Evolutionary conservation across 2,888 invertebrate species (phyloP), one percentile per base, ranked within the genome.

Genomic region (Eubasilissa splendida): DNA sequence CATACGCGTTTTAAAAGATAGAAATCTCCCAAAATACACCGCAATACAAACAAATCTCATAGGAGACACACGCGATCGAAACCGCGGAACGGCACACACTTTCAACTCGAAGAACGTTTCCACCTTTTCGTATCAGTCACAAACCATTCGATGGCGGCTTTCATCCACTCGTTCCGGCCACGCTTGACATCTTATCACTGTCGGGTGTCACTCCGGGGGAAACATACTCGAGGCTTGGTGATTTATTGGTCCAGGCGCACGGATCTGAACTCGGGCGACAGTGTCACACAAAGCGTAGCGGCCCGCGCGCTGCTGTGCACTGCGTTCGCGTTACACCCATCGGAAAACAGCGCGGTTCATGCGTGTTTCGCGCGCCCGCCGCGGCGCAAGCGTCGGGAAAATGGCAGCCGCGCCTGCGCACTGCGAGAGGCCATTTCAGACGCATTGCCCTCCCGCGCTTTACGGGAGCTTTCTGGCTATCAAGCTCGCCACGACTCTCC

Each of bases 271-370:
- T 22, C 22, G 22, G 42, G 42, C 4, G 78, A 85, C 85, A 83
- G 85, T 85, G 84, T 79, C 42, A 42, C 42, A 7, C 22, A 42
- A 84, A 78, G 71, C 83, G 85, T 80, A 80, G 84, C 82, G 82
- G 75, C 60, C 82, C 68, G 76, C 65, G 79, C 84, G 84, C 85
- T 84, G 85, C 83, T 75, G 77, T 84, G 84, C 85, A 84, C 85
- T 56, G 52, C 73, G 73, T 73, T 73, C 59, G 50, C 76, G 80
- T 80, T 80, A 80, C 80, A 80, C 80, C 80, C 80, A 80, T 80
- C 80, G 73, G 77, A 80, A 79, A 73, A 63, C 58, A 54, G 53
- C 82, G 66, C 76, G 71, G 80, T 79, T 84, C 83, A 79, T 84
- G 83, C 79, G 75, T 74, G 70, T 33, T 54, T 73, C 71, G 76